These are phyloP conservation scores for Orthonychiurus folsomi DNA, from an alignment of 2,888 invertebrate species.

Conservation along the genomic window DNA sequence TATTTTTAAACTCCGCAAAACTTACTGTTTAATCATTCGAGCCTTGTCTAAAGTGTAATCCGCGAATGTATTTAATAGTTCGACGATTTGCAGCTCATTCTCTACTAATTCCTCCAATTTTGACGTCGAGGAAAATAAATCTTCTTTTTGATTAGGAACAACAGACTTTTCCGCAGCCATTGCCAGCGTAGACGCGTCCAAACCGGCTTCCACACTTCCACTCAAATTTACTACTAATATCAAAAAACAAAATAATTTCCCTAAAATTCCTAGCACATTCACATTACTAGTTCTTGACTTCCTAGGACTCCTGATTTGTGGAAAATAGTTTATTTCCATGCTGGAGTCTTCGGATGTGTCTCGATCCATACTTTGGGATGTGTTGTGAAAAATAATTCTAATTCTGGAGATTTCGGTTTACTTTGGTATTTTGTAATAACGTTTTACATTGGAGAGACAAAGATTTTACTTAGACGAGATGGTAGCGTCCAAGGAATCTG, in stretches of 20 bases:
- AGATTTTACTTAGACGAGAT: too few relatives aligned
- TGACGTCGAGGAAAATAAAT: constrained; percentile 42
- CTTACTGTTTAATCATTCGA: constrained; percentile 41
- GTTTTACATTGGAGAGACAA: too few relatives aligned
- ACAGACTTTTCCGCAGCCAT: constrained; percentile 9
- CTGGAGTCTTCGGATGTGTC: too few relatives aligned
- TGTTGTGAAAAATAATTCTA: too few relatives aligned
- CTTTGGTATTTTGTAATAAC: too few relatives aligned
- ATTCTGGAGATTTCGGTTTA: too few relatives aligned
- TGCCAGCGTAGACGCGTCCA: background rate
- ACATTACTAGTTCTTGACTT: too few relatives aligned
- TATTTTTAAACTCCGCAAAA: constrained; percentile 2
- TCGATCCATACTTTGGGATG: too few relatives aligned
- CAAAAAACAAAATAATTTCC: background rate
- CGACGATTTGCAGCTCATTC: constrained; percentile 42
- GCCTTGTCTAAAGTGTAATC: constrained; percentile 40
- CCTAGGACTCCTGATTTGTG: too few relatives aligned
- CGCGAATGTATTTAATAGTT: constrained; percentile 41
- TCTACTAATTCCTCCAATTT: constrained; percentile 41
- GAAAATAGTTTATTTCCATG: too few relatives aligned
- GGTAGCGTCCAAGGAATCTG: too few relatives aligned
- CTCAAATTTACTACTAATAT: background rate
- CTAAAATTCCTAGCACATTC: background rate
- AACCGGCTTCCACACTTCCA: background rate
- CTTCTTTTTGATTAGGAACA: constrained; percentile 32